Conservation (phyloP, 1,140 invertebrate genomes). For the Zaprionus ghesquierei region DNA sequence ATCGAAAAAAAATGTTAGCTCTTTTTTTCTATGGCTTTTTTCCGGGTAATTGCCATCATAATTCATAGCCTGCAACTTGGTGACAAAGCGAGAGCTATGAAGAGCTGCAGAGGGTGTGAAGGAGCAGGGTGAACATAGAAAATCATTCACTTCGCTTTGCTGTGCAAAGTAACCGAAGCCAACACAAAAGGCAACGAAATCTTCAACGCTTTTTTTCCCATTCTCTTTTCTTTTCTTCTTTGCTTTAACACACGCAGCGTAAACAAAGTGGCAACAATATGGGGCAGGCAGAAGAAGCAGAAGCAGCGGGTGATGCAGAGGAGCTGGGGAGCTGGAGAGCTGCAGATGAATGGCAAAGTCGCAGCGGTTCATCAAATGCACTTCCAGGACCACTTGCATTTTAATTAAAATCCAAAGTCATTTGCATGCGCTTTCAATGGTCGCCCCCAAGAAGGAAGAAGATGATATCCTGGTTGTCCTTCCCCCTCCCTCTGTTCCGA, state of each 20-base stretch:
- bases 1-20: not conserved
- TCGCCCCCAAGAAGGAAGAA: slow-evolving; percentile 48
- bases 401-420: slow-evolving; percentile 82
- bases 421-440: slow-evolving; percentile 78
- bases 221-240: not conserved
- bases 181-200: slow-evolving; percentile 60
- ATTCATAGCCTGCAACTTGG: slow-evolving; percentile 63
- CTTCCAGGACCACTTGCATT: slow-evolving; percentile 76
- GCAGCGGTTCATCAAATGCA: slow-evolving; percentile 76
- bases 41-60: slow-evolving; percentile 75
- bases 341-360: slow-evolving; percentile 11
- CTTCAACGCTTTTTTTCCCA: not conserved
- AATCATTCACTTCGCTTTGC: slow-evolving; percentile 50
- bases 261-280: slow-evolving; percentile 50
- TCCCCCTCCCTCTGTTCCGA: not conserved
- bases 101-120: not conserved
- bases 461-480: not conserved
- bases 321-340: slow-evolving; percentile 10
- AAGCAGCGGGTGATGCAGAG: not conserved
- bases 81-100: slow-evolving; percentile 1
- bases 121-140: not conserved
- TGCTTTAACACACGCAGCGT: slow-evolving; percentile 43
- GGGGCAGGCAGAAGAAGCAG: slow-evolving; percentile 19
- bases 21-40: slow-evolving; percentile 54
- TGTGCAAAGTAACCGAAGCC: slow-evolving; percentile 9